Conservation (phyloP, 2,888 invertebrate species). For the Metalampra italica region DNA sequence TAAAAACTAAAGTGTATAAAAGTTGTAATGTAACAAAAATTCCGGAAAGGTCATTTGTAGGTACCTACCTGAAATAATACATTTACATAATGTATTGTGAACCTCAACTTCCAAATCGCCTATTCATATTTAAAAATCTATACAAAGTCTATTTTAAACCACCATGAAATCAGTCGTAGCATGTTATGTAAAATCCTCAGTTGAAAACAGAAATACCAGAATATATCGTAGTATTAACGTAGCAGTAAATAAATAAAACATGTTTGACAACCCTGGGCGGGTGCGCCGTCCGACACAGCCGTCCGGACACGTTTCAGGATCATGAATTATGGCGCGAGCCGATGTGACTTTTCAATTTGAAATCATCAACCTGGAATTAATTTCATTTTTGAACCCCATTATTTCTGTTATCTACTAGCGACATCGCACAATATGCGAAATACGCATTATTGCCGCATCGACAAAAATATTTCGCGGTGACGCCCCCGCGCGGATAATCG, state of each 20-base stretch:
- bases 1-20: no score
- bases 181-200: no score
- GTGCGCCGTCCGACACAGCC: conserved; percentile 60
- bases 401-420: conserved; percentile 74
- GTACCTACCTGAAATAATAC: background rate
- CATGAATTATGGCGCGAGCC: conserved; percentile 78
- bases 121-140: no score
- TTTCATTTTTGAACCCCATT: conserved; percentile 79
- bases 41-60: background rate
- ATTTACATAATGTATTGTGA: no score
- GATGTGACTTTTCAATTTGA: conserved; percentile 80
- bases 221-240: background rate
- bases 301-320: conserved; percentile 77
- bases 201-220: background rate
- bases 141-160: no score
- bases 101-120: no score
- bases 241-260: conserved; percentile 41
- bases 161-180: no score
- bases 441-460: conserved; percentile 67
- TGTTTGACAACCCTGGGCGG: conserved; percentile 52
- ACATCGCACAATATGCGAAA: conserved; percentile 74
- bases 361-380: conserved; percentile 80
- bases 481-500: conserved; percentile 30
- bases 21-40: background rate
- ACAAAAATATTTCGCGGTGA: conserved; percentile 64